phyloP scores from a whole-genome alignment of 2,797 vertebrate species.

The Apogon talboti region DNA sequence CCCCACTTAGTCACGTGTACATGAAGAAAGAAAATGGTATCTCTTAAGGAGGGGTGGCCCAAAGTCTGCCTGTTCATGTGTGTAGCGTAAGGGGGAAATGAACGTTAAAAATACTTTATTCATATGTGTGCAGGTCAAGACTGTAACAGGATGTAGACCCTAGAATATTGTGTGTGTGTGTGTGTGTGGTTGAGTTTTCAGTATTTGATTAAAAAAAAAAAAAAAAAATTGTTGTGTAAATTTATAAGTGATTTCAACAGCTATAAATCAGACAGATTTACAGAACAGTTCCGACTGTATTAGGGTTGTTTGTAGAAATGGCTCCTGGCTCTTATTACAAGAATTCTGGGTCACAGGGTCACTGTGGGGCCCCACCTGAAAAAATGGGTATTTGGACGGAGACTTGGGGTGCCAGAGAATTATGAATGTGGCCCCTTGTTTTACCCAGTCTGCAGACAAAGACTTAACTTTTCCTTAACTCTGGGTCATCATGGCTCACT shows the following conservation, averaged over 20 bases:
- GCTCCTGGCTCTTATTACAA: constrained; percentile 42
- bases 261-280: constrained; percentile 1
- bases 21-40: constrained; percentile 31
- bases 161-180: too few species aligned
- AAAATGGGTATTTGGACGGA: constrained; percentile 38
- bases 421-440: constrained; percentile 67
- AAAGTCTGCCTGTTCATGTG: constrained; percentile 1
- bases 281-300: constrained; percentile 10
- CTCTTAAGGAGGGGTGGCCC: constrained; percentile 25
- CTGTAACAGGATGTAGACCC: too few species aligned
- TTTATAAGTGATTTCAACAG: too few species aligned
- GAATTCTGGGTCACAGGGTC: constrained; percentile 67
- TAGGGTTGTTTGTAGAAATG: constrained; percentile 19
- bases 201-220: too few species aligned
- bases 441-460: constrained; percentile 34
- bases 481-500: constrained; percentile 17
- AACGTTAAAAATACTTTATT: constrained; percentile 3
- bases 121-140: background rate
- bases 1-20: constrained; percentile 25
- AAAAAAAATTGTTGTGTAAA: too few species aligned
- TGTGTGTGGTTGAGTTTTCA: too few species aligned
- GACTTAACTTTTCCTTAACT: constrained; percentile 12
- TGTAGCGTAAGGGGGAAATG: constrained; percentile 4
- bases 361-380: constrained; percentile 67
- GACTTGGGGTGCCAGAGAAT: constrained; percentile 48